A percentile compares a stretch with the other conserved stretches of the same genome.
Evolutionary conservation across 2,888 invertebrate species (phyloP).

Genomic region (Omphaloscelis lunosa): DNA sequence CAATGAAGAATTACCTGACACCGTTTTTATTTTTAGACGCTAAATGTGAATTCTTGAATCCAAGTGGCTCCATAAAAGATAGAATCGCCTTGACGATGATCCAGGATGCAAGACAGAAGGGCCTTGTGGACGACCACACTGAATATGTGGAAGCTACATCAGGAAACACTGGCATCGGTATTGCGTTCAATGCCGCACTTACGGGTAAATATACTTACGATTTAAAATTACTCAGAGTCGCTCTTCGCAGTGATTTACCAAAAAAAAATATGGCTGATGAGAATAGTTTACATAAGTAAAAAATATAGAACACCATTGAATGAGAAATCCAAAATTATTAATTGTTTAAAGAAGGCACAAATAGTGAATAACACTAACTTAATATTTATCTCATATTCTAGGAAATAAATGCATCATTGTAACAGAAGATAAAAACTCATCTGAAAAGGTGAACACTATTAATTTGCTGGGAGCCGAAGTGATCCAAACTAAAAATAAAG

Average conservation of each 20-base stretch:
- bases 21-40: constrained; percentile 92
- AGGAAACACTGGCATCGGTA: constrained; percentile 95
- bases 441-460: constrained; percentile 97
- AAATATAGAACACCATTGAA: neutral
- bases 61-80: constrained; percentile 98
- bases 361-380: neutral
- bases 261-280: neutral
- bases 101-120: constrained; percentile 95
- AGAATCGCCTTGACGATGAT: constrained; percentile 97
- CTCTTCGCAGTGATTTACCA: neutral
- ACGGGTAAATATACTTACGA: constrained; percentile 18
- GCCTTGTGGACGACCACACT: constrained; percentile 95
- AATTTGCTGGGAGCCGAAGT: constrained; percentile 98
- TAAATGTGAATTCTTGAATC: constrained; percentile 98
- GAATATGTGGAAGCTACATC: constrained; percentile 98
- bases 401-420: constrained; percentile 97
- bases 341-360: neutral
- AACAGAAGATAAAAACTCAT: constrained; percentile 99
- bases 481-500: constrained; percentile 90
- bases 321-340: constrained; percentile 2
- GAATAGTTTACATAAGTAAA: neutral
- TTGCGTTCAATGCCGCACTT: constrained; percentile 97
- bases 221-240: neutral
- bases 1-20: neutral
- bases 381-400: constrained; percentile 57